These are phyloP conservation scores for rabbit (Oryctolagus cuniculus) DNA, from an alignment of 2,113 vertebrate genomes.

Conservation along the genomic window mOryCun1.1 NC_091432.1:72927001-72927500, in stretches of 20 bases:
- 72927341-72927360: conserved; percentile 86
- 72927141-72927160: conserved; percentile 72
- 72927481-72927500: conserved; percentile 45
- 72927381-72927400: conserved; percentile 81
- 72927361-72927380: conserved; percentile 89
- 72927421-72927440: conserved; percentile 81
- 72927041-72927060: not conserved
- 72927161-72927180: conserved; percentile 73
- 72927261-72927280: conserved; percentile 80
- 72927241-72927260: conserved; percentile 83
- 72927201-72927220: conserved; percentile 89
- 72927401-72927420: conserved; percentile 84
- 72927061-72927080: not conserved
- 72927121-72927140: conserved; percentile 26
- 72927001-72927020: not conserved
- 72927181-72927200: conserved; percentile 74
- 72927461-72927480: conserved; percentile 77
- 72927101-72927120: not conserved
- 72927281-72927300: conserved; percentile 80
- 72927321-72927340: conserved; percentile 87
- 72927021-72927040: not conserved
- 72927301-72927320: conserved; percentile 86
- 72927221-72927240: conserved; percentile 88
- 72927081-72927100: not conserved
- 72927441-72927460: conserved; percentile 80